These are phyloP conservation scores for Dioctria linearis DNA, from an alignment of 2,888 invertebrate species.

Conservation along the genomic window DNA sequence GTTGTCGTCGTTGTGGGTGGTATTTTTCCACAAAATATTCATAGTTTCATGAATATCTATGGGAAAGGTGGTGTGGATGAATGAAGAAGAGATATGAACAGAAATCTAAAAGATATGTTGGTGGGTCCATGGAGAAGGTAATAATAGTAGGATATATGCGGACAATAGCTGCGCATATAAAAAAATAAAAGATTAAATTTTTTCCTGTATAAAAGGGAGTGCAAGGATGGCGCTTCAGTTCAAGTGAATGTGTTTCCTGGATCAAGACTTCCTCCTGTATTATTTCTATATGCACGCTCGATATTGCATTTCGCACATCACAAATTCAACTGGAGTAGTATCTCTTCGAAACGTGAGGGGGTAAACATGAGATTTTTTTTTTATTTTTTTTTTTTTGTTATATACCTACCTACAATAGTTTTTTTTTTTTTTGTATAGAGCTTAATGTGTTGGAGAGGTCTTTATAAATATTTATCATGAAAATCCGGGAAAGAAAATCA, in stretches of 20 bases:
- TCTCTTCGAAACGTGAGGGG: slow-evolving; percentile 6
- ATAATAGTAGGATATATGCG: slow-evolving; percentile 13
- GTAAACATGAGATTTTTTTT: not conserved
- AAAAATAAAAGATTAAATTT: slow-evolving; percentile 5
- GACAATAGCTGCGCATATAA: slow-evolving; percentile 27
- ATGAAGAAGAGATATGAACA: slow-evolving; percentile 21
- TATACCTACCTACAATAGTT: not conserved
- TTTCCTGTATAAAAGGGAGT: not conserved
- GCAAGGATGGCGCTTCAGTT: not conserved
- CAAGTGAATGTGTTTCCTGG: not conserved
- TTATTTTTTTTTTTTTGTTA: not conserved
- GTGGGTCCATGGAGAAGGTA: not conserved
- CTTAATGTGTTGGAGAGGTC: slow-evolving; percentile 28
- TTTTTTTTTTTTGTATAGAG: slow-evolving; percentile 12
- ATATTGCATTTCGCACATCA: slow-evolving; percentile 47
- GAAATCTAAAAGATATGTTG: not conserved
- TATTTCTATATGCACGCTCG: not conserved
- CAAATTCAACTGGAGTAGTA: slow-evolving; percentile 25
- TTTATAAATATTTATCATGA: slow-evolving; percentile 47
- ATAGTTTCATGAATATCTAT: slow-evolving; percentile 48
- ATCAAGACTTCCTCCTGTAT: not conserved
- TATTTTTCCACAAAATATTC: slow-evolving; percentile 42
- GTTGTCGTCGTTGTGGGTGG: not conserved
- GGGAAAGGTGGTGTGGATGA: not conserved
- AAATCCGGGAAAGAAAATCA: slow-evolving; percentile 33